A percentile compares a stretch with the other conserved stretches of the same genome.
Evolutionary conservation across 2,113 vertebrate species (phyloP).

Genomic region (Malurus melanocephalus): DNA sequence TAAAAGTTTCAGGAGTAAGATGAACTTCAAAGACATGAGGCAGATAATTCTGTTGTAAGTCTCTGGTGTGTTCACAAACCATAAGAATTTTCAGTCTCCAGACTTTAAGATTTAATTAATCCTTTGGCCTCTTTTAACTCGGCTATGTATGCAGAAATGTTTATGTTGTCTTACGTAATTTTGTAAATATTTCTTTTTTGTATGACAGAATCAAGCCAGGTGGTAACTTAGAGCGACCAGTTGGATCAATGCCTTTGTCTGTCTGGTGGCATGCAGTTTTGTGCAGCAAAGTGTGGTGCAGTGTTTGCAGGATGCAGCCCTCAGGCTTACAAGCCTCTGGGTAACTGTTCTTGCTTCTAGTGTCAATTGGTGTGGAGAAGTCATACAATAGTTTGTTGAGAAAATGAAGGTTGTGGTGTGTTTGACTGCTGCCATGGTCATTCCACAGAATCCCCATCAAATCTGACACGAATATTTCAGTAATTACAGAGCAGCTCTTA

Average conservation of each 20-base stretch:
- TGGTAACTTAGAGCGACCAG: neutral
- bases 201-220: neutral
- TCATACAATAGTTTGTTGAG: neutral
- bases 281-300: neutral
- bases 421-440: neutral
- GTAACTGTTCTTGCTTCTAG: neutral
- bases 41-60: neutral
- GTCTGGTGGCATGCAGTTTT: neutral
- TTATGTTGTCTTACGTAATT: neutral
- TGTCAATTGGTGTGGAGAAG: neutral
- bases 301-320: fast-evolving
- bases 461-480: neutral
- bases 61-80: neutral
- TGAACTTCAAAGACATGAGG: slow-evolving; percentile 10
- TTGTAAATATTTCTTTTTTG: neutral
- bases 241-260: neutral
- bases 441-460: neutral
- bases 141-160: neutral
- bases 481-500: neutral
- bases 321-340: no score
- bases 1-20: slow-evolving; percentile 13
- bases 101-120: neutral
- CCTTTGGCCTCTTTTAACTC: neutral
- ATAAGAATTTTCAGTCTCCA: neutral
- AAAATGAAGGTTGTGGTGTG: neutral